Base-by-base conservation (phyloP, 2,113 vertebrate species). In the Lamprologus speciosus region DNA sequence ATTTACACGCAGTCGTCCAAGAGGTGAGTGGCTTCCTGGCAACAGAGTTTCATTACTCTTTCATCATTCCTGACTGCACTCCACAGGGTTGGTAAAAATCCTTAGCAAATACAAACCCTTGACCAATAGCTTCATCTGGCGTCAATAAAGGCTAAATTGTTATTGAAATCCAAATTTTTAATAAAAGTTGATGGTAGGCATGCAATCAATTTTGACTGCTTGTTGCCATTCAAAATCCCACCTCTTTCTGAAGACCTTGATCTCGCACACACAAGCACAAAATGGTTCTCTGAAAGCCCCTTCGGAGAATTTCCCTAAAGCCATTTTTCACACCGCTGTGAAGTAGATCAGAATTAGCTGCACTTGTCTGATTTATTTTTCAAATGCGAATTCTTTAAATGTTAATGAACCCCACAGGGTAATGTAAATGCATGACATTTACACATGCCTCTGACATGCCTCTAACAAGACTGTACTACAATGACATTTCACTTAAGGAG, bases 1-100 rank as follows among this genome's bases (percentile, higher is more conserved):
- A 85, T 85, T 92, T 88, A 88, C 37, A 58, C 35, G 23, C 28
- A 83, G 51, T 87, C 53, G 17, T 85, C 75, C 31, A 23, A 93
- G 90, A 92, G 86, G 92, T 85, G 80, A 82, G 81, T 51, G 88
- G 92, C 89, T 91, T 88, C 94, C 91, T 85, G 65, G 94, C 89
- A 92, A 93, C 89, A 94, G 54, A 42, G 80, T 37, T 13, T 10
- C 63, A 70, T 50, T 79, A 75, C 68, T 47, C 68, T 58, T 58
- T 54, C 35, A 50, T 31, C 87, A 89, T 81, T 82, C 90, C 93
- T 93, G 82, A 80, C 60, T 87, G 51, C 23, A 84, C 42, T 82
- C 83, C 26, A 19, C 78, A 58, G 85, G 51, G 33, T 19, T 80
- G 58, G n/a, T 17, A 40, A 60, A 51, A 73, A 84, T 60, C 78